Base-by-base conservation (phyloP, 2,113 vertebrate genomes). In the Hypomesus transpacificus region DNA sequence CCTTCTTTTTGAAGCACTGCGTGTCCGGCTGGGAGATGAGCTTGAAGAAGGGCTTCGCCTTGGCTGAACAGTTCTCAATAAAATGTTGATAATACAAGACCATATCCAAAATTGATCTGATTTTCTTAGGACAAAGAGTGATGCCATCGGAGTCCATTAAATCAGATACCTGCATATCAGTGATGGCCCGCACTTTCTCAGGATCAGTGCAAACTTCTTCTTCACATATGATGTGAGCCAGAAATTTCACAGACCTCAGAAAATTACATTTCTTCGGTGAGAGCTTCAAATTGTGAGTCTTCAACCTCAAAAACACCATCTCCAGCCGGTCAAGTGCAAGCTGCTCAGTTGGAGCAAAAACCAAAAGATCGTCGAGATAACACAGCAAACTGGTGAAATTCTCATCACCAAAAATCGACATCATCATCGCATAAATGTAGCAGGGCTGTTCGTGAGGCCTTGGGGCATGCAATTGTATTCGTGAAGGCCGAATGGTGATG, bases 331-430 rank as follows among this genome's bases (percentile, higher is more conserved):
- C 31, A 17, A 83, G 34, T 1, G 75, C 77, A 1, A 77, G 1
- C 46, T 79, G 24, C 9, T 87, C 77, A 7, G 64, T 59, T 0
- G 68, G 81, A 1, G 66, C 73, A 53, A 80, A 83, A 2, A 85
- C 66, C 63, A 24, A 24, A 24, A 24, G 24, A 24, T 24, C 24
- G 24, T 24, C 24, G 1, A 24, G 24, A 24, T 24, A 80, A n/a
- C n/a, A n/a, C n/a, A n/a, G n/a, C n/a, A n/a, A n/a, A n/a, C n/a
- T n/a, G n/a, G n/a, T 18, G 53, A 82, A 84, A 22, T 86, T 85
- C 11, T 81, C 14, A 63, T 79, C 64, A 0, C 74, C 61, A 17
- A 85, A 76, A 17, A 83, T 83, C 0, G n/a, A 64, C 1, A 76
- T 1, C 26, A 79, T 86, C 77, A 75, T 81, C 56, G 34, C 64